Evolutionary conservation across 2,888 invertebrate species (phyloP), one percentile per base, ranked within the genome.

Genomic region (Hipparchia semele): DNA sequence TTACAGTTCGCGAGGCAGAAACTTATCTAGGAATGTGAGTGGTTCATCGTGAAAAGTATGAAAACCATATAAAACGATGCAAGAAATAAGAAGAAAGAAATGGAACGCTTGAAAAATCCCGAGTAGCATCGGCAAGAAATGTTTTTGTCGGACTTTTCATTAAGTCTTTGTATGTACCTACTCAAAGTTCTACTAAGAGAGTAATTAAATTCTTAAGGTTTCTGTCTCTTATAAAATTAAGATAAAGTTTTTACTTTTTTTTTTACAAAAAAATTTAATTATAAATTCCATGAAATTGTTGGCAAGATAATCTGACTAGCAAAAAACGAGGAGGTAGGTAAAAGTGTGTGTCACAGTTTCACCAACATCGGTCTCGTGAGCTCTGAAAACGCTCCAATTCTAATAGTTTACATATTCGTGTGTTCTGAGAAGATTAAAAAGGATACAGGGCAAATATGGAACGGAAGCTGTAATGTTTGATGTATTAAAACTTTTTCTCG

Each of bases 181-280:
- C 23, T 54, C 10, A 9, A 9, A 9, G 7, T 10, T 60, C 39
- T 8, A 60, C 5, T 4, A 49, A 49, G 49, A 49, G 8, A 49
- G 6, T 49, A 8, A 49, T 49, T 49, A 49, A 49, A 6, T 49
- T 49, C 6, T 49, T 49, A 49, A 46, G 23, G 49, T 49, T 49
- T 6, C 6, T 6, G 7, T 7, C 49, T 49, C 0, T 7, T 49
- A 49, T 49, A 49, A 49, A 49, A 49, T 49, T 1, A 49, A 4
- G 46, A 46, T 46, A 46, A 49, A 49, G 49, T 49, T 49, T 46
- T 46, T 6, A 39, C 39, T 39, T 39, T 5, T 39, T 5, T 39
- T 49, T 49, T 6, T 6, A 49, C 49, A 85, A 85, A 78, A 77
- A 73, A 80, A 77, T 78, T 79, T 84, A 81, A 74, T 75, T 77